phyloP scores from a whole-genome alignment of 2,113 vertebrate genomes.

The Accipiter virgatus region DNA sequence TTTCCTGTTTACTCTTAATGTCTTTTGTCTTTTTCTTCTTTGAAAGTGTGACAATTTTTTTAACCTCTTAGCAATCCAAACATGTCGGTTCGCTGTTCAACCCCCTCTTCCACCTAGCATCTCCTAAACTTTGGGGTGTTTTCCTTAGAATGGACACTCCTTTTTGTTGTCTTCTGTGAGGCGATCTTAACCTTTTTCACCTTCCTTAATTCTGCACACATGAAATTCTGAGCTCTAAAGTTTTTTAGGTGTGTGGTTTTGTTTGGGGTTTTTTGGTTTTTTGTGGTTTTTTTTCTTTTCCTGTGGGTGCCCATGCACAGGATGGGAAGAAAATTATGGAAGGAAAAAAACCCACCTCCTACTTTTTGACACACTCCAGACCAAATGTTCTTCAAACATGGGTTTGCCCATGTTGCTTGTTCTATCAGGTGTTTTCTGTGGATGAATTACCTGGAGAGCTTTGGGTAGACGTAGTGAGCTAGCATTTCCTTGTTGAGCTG shows the following conservation, averaged over 20 bases:
- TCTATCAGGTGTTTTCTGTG: not conserved
- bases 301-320: not conserved
- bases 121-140: not conserved
- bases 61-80: conserved; percentile 12
- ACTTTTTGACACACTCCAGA: not conserved
- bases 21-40: conserved; percentile 59
- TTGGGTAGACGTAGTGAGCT: not conserved
- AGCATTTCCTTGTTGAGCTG: not conserved
- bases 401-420: not conserved
- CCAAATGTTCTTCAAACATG: not conserved
- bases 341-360: too few relatives aligned
- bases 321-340: not conserved
- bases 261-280: too few relatives aligned
- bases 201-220: not conserved
- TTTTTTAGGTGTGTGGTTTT: not conserved
- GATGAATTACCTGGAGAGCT: not conserved
- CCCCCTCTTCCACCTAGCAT: not conserved
- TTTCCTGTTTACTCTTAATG: conserved; percentile 62
- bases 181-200: not conserved
- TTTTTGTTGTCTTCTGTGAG: not conserved
- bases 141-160: not conserved
- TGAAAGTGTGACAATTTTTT: conserved; percentile 50
- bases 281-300: not conserved
- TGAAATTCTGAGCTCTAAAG: not conserved
- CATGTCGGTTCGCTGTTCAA: not conserved